These are phyloP conservation scores for Nematopogon swammerdamellus DNA, from an alignment of 2,888 invertebrate genomes.

Conservation along the genomic window DNA sequence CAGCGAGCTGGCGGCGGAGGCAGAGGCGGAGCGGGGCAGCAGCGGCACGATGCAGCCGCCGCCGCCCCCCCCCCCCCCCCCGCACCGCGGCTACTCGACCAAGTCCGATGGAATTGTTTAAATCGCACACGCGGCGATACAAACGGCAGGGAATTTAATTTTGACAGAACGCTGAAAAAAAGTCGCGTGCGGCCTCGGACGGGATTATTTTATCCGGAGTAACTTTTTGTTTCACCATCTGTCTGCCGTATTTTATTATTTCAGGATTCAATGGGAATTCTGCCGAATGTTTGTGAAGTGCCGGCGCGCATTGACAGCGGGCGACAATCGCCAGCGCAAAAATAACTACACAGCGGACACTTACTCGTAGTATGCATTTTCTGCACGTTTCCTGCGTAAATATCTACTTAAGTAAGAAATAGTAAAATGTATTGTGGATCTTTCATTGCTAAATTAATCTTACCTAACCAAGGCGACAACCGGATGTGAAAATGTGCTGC, in stretches of 20 bases:
- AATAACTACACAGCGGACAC: no score
- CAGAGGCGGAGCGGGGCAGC: no score
- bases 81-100: neutral
- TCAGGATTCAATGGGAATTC: neutral
- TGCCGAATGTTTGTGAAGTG: neutral
- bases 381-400: no score
- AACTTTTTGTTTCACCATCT: neutral
- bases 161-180: neutral
- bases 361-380: no score
- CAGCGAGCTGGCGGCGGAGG: neutral
- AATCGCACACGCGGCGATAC: neutral
- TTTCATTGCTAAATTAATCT: no score
- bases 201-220: conserved; percentile 1
- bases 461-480: no score
- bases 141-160: conserved; percentile 1
- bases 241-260: neutral
- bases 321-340: no score
- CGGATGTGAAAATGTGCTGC: no score
- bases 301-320: neutral
- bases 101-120: neutral
- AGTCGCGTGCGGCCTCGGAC: neutral
- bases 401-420: no score
- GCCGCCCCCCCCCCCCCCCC: no score
- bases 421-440: no score
- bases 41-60: neutral